phyloP scores from a whole-genome alignment of 2,888 invertebrate species.

The Lucinisca nassula region DNA sequence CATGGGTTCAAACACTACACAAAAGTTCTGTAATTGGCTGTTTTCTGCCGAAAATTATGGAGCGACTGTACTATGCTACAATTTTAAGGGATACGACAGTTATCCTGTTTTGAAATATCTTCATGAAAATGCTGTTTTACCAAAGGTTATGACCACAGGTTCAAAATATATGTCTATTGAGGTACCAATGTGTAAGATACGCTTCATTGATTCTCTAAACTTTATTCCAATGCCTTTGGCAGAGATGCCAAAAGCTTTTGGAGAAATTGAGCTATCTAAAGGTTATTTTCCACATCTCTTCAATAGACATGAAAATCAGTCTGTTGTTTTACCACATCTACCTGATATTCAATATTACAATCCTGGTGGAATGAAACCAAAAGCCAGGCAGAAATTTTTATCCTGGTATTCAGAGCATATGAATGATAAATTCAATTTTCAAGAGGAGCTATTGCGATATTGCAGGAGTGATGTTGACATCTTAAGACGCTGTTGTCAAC shows the following conservation, averaged over 20 bases:
- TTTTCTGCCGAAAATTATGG: too few species aligned
- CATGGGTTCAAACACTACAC: too few species aligned
- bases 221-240: constrained; percentile 61
- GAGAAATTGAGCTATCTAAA: constrained; percentile 50
- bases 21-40: too few species aligned
- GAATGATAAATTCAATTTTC: constrained; percentile 30
- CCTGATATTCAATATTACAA: constrained; percentile 60
- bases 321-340: constrained; percentile 31
- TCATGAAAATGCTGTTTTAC: background rate
- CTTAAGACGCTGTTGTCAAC: constrained; percentile 45
- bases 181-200: constrained; percentile 24
- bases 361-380: constrained; percentile 62
- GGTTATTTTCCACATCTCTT: constrained; percentile 65
- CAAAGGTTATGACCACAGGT: constrained; percentile 11
- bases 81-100: constrained; percentile 1
- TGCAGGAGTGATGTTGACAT: constrained; percentile 59
- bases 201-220: constrained; percentile 26
- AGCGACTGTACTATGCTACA: too few species aligned
- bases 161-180: constrained; percentile 11
- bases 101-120: constrained; percentile 4
- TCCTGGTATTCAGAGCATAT: constrained; percentile 53
- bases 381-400: constrained; percentile 38
- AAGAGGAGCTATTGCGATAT: constrained; percentile 48
- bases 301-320: constrained; percentile 57
- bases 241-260: constrained; percentile 58